A percentile compares a stretch with the other conserved stretches of the same genome.
Evolutionary conservation across 2,113 vertebrate species (phyloP).

Genomic region (Nesogale talazaci): DNA sequence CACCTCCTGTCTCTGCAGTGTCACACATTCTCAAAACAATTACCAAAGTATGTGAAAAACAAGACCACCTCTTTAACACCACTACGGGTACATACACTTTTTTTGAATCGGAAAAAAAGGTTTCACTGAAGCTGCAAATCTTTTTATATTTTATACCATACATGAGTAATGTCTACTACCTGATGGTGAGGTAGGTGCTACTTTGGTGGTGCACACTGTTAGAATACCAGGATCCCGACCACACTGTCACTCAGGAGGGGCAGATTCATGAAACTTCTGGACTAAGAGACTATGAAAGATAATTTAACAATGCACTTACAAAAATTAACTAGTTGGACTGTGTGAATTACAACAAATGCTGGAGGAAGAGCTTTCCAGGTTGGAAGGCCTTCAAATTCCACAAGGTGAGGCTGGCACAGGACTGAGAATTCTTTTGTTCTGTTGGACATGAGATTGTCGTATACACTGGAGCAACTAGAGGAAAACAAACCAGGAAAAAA

Average conservation of each 20-base stretch:
- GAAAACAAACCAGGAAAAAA: neutral
- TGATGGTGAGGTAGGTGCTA: too few relatives aligned
- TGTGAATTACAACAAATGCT: neutral
- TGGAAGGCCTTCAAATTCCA: neutral
- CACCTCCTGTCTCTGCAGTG: neutral
- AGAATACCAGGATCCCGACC: neutral
- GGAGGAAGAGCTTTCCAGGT: neutral
- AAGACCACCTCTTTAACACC: neutral
- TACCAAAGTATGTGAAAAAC: conserved; percentile 8
- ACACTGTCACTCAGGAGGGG: neutral
- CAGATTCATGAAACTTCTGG: neutral
- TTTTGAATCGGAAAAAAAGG: neutral
- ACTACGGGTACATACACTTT: neutral
- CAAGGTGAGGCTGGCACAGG: neutral
- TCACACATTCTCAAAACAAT: conserved; percentile 34
- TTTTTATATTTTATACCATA: neutral
- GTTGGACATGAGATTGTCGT: neutral
- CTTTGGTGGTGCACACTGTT: neutral
- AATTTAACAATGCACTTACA: neutral
- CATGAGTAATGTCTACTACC: neutral
- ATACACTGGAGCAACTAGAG: neutral
- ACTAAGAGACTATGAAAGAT: neutral
- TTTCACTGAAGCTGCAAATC: conserved; percentile 1
- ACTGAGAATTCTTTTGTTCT: neutral
- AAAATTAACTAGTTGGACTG: neutral